These are phyloP conservation scores for Hippoglossus stenolepis DNA, from an alignment of 2,113 vertebrate species.

Conservation along the genomic window DNA sequence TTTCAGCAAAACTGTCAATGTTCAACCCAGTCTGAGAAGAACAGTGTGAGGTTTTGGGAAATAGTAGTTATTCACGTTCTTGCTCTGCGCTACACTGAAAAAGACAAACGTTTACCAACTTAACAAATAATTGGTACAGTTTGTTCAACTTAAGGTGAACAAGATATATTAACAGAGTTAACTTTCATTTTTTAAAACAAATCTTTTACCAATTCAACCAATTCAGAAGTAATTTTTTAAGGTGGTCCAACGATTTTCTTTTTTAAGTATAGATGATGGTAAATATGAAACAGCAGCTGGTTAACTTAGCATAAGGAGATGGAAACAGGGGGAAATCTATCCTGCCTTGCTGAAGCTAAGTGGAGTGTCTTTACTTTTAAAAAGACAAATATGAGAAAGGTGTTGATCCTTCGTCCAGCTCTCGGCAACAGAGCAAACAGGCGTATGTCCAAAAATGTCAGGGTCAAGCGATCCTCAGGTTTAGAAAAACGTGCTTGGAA, in stretches of 20 bases:
- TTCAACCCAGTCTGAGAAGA: neutral
- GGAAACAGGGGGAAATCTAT: neutral
- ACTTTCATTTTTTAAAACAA: too few relatives aligned
- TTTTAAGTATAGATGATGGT: too few relatives aligned
- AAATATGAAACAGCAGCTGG: neutral
- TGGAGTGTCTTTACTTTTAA: neutral
- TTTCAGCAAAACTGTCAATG: constrained; percentile 2
- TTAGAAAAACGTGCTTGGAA: constrained; percentile 9
- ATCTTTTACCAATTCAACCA: too few relatives aligned
- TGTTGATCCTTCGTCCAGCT: constrained; percentile 2
- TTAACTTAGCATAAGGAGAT: neutral
- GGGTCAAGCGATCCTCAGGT: neutral
- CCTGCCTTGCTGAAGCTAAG: neutral
- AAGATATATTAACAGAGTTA: too few relatives aligned
- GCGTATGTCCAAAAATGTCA: neutral
- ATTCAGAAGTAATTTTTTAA: too few relatives aligned
- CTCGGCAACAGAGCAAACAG: neutral
- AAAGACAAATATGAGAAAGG: neutral
- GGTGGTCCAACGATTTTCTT: too few relatives aligned
- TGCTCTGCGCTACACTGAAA: too few relatives aligned
- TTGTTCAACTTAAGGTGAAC: too few relatives aligned
- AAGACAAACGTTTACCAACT: too few relatives aligned
- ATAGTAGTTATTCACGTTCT: neutral
- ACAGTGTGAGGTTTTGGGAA: neutral
- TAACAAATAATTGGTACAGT: too few relatives aligned